These are phyloP conservation scores for Gymnothorax javanicus DNA, from an alignment of 2,797 vertebrate genomes.

Conservation along the genomic window DNA sequence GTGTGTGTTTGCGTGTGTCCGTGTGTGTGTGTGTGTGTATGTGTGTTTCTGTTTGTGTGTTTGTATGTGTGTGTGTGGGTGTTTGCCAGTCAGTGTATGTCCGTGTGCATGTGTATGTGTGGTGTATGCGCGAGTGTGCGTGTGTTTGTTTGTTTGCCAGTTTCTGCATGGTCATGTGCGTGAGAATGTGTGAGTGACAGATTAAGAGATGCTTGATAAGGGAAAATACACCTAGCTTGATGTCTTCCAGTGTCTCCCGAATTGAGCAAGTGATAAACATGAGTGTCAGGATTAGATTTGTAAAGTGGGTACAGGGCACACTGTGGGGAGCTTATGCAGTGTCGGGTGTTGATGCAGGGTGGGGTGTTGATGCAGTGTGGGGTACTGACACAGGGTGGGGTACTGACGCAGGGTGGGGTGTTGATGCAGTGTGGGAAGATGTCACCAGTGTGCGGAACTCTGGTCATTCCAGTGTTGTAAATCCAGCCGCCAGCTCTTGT, in stretches of 20 bases:
- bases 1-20: too few species aligned
- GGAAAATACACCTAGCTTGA: constrained; percentile 15
- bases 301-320: too few species aligned
- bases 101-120: too few species aligned
- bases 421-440: background rate
- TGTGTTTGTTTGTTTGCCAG: too few species aligned
- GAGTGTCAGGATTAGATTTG: background rate
- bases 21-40: background rate
- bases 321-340: too few species aligned
- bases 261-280: constrained; percentile 5
- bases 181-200: background rate
- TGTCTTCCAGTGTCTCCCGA: constrained; percentile 9
- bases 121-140: too few species aligned
- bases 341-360: too few species aligned
- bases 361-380: too few species aligned
- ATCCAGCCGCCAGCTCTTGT: background rate
- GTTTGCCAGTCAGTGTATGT: too few species aligned
- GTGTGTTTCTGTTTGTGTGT: too few species aligned
- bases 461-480: constrained; percentile 17
- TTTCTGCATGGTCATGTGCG: background rate
- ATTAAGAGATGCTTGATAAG: background rate
- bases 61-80: too few species aligned
- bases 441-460: background rate
- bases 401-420: too few species aligned
- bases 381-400: background rate